Base-by-base conservation (phyloP, 2,113 vertebrate genomes). In the Chrysochloris asiatica region DNA sequence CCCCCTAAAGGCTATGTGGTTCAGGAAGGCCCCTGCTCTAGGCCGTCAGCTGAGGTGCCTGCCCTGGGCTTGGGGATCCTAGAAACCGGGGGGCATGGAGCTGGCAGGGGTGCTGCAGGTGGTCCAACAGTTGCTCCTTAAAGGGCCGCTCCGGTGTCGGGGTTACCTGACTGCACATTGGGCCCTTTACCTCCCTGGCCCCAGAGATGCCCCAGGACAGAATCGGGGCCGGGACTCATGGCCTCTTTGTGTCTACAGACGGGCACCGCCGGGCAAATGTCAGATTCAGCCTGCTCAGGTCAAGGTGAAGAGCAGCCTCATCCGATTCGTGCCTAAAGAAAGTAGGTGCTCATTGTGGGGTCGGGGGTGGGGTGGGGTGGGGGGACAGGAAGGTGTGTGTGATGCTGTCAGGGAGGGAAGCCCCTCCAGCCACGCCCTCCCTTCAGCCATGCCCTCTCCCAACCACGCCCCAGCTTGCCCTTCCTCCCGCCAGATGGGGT, bases 241-340 rank as follows among this genome's bases (percentile, higher is more conserved):
- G 77, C 17, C 24, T 87, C 63, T 45, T 28, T 95, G 95, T 97
- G 89, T 97, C 96, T 90, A 36, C 97, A 99, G 99, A 96, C 98
- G 98, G 61, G 99, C 99, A 38, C 98, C 99, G 54, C 99, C 99
- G 0, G 97, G 98, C 97, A 98, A 98, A 86, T 99, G 99, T 94
- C 97, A 85, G 92, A 98, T 98, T 82, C 97, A 98, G 38, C 98
- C 98, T 0, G 89, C 93, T 4, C 98, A 97, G 83, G 99, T 99
- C 91, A 98, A 96, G 97, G 98, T 98, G 36, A 99, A 97, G 96
- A 98, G 99, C 95, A 98, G 95, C 38, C 97, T 98, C 84, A 96
- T 98, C 88, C 96, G 78, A 0, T 99, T 99, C 92, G 96, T 98
- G 95, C 98, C 98, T 45, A 98, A 98, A 95, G 99, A 99, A 97